phyloP scores from a whole-genome alignment of 2,888 invertebrate species.

The Stegophylla sp. region DNA sequence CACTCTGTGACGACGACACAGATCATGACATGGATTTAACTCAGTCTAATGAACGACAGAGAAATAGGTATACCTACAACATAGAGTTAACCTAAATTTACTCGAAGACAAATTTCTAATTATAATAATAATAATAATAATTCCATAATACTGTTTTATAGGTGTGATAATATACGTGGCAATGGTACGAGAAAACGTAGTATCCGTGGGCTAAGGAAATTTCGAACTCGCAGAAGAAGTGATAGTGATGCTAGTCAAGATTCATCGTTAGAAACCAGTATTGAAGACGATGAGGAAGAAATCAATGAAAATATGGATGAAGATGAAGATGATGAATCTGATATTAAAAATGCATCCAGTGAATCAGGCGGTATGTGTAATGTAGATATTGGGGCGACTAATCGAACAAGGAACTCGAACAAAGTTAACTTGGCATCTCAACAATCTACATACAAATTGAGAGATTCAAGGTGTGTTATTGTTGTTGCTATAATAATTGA shows the following conservation, averaged over 20 bases:
- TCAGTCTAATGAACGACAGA: slow-evolving; percentile 55
- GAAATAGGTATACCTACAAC: slow-evolving; percentile 42
- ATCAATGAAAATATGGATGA: slow-evolving; percentile 50
- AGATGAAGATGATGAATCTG: slow-evolving; percentile 55
- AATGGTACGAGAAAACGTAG: slow-evolving; percentile 51
- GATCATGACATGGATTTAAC: slow-evolving; percentile 66
- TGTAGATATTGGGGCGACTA: slow-evolving; percentile 29
- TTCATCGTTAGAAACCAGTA: slow-evolving; percentile 55
- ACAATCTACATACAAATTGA: slow-evolving; percentile 54
- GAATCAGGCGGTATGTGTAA: slow-evolving; percentile 46
- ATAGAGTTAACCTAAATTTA: neutral
- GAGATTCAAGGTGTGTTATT: slow-evolving; percentile 50
- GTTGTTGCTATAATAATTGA: neutral
- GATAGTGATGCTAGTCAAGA: slow-evolving; percentile 57
- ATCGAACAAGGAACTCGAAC: slow-evolving; percentile 43
- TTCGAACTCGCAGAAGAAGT: slow-evolving; percentile 52
- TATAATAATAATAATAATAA: neutral
- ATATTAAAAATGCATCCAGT: slow-evolving; percentile 41
- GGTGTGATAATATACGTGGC: slow-evolving; percentile 55
- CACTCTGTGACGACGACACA: slow-evolving; percentile 67
- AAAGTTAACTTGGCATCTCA: slow-evolving; percentile 40
- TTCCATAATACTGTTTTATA: neutral
- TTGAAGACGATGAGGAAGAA: slow-evolving; percentile 57
- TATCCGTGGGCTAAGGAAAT: slow-evolving; percentile 50
- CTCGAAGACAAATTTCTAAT: neutral